A percentile compares a stretch with the other conserved stretches of the same genome.
phyloP scores from a whole-genome alignment of 2,888 invertebrate species.

The Pycnomerus fuliginosus region DNA sequence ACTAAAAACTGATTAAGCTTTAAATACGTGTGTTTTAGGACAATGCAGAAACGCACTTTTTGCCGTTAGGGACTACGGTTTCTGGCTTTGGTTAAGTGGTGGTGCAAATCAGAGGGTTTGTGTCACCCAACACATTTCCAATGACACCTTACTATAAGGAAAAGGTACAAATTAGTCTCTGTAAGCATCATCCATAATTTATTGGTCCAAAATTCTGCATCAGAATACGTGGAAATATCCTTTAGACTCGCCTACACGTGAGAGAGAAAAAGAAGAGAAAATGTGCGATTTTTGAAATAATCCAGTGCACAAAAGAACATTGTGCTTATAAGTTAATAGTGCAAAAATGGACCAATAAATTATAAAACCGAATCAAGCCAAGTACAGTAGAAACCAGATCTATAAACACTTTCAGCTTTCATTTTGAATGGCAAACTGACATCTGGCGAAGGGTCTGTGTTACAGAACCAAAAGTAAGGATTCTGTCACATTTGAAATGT shows the following conservation, averaged over 20 bases:
- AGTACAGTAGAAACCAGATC: conserved; percentile 47
- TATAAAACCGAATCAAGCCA: conserved; percentile 48
- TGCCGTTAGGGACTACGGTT: conserved; percentile 10
- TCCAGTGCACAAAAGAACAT: too few relatives aligned
- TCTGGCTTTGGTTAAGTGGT: conserved; percentile 19
- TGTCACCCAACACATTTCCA: conserved; percentile 49
- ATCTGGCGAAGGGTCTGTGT: too few relatives aligned
- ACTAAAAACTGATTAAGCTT: conserved; percentile 19
- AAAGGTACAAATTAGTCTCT: conserved; percentile 42
- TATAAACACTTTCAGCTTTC: too few relatives aligned
- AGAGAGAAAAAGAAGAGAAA: too few relatives aligned
- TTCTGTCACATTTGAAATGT: too few relatives aligned
- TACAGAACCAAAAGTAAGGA: conserved; percentile 50
- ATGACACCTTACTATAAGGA: conserved; percentile 57
- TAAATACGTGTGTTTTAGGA: conserved; percentile 1
- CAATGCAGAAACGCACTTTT: conserved; percentile 20
- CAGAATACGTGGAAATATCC: too few relatives aligned
- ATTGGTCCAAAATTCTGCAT: conserved; percentile 34
- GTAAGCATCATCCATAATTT: conserved; percentile 37
- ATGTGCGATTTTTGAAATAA: too few relatives aligned
- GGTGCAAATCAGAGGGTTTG: conserved; percentile 22
- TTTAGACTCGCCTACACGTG: too few relatives aligned
- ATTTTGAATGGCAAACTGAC: too few relatives aligned
- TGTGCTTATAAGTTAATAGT: conserved; percentile 34
- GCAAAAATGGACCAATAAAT: conserved; percentile 49